Percentiles rank a stretch among this genome's conserved stretches.
phyloP scores from a whole-genome alignment of 1,140 invertebrate genomes.

The Micrasema longulum region DNA sequence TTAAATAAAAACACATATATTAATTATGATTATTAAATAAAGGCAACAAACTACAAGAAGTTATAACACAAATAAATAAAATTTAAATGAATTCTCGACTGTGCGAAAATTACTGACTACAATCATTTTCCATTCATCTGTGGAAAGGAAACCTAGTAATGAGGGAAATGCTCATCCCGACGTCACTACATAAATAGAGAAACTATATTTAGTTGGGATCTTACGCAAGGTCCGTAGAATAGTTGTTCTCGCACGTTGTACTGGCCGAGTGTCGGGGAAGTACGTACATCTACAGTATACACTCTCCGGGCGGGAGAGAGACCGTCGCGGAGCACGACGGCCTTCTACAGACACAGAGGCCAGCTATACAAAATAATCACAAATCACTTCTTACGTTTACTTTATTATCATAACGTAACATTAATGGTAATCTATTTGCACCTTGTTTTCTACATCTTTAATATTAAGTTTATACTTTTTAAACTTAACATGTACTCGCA shows the following conservation, averaged over 20 bases:
- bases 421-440: constrained; percentile 33
- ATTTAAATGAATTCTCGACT: constrained; percentile 50
- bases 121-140: constrained; percentile 23
- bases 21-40: constrained; percentile 52
- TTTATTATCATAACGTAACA: constrained; percentile 27
- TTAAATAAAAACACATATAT: constrained; percentile 56
- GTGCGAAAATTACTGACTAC: constrained; percentile 46
- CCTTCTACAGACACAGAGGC: no score
- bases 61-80: constrained; percentile 56
- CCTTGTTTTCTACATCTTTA: constrained; percentile 13
- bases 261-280: not conserved
- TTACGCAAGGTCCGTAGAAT: no score
- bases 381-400: constrained; percentile 8
- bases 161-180: not conserved
- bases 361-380: constrained; percentile 1
- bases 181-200: constrained; percentile 8
- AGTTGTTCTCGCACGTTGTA: no score
- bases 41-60: constrained; percentile 54
- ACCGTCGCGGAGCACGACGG: no score
- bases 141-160: constrained; percentile 36
- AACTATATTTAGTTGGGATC: no score
- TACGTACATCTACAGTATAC: no score
- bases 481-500: constrained; percentile 12
- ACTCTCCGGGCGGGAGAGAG: no score
- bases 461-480: constrained; percentile 14